Conservation (phyloP, 2,113 vertebrate species). For the Drymodes brunneopygia region DNA sequence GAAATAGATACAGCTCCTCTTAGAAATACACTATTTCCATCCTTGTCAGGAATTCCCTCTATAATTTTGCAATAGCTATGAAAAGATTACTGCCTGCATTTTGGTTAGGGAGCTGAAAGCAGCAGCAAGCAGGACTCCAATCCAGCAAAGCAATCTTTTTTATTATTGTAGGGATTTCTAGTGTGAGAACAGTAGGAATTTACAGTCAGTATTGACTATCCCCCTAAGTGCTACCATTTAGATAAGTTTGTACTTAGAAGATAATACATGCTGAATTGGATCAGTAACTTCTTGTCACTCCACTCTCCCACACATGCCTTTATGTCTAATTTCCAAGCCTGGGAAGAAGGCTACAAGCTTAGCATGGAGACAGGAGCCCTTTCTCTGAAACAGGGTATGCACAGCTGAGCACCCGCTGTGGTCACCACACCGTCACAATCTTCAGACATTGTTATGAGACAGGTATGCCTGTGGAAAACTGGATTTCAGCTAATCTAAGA, state of each 20-base stretch:
- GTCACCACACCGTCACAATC: accelerated
- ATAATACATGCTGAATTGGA: neutral
- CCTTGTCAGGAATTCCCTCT: neutral
- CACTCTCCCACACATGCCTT: neutral
- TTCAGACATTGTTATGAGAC: neutral
- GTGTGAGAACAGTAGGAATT: neutral
- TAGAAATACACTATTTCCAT: neutral
- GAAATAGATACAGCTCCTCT: neutral
- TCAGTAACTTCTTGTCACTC: neutral
- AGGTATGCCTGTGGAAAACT: neutral
- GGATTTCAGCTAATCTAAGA: neutral
- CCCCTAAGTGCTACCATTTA: neutral
- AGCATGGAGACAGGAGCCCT: accelerated
- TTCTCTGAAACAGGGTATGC: neutral
- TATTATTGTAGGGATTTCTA: neutral
- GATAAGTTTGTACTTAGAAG: neutral
- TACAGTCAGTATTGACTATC: neutral
- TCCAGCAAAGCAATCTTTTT: neutral
- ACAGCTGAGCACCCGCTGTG: neutral
- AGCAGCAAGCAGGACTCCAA: neutral
- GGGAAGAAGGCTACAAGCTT: neutral
- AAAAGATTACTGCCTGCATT: neutral
- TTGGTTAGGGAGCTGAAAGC: neutral
- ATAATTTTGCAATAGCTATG: neutral
- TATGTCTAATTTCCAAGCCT: neutral